A percentile compares a stretch with the other conserved stretches of the same genome.
Conservation (phyloP, 2,888 invertebrate genomes). For the Actias luna region DNA sequence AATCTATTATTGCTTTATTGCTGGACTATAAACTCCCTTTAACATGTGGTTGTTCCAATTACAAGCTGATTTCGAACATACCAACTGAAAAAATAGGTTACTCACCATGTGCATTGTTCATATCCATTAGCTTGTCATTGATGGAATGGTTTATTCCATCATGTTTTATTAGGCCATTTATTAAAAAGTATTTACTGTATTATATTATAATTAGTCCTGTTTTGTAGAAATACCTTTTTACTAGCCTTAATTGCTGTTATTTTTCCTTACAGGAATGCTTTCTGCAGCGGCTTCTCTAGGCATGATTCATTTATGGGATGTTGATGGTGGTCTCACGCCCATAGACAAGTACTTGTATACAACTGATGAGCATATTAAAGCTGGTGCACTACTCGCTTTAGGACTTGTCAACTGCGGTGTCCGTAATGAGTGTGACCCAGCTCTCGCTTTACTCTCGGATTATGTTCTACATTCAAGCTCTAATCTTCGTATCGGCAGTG, state of each 20-base stretch:
- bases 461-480: slow-evolving; percentile 93
- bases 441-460: slow-evolving; percentile 96
- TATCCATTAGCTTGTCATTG: too few species aligned
- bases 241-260: neutral
- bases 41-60: too few species aligned
- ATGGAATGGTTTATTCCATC: too few species aligned
- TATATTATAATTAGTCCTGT: too few species aligned
- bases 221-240: too few species aligned
- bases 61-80: too few species aligned
- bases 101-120: too few species aligned
- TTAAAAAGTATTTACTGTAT: too few species aligned
- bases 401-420: slow-evolving; percentile 99
- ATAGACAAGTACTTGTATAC: slow-evolving; percentile 99
- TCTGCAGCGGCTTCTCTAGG: slow-evolving; percentile 98
- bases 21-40: too few species aligned
- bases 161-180: too few species aligned
- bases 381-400: slow-evolving; percentile 96
- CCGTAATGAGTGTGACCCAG: slow-evolving; percentile 98
- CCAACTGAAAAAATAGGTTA: too few species aligned
- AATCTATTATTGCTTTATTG: too few species aligned
- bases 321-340: slow-evolving; percentile 98
- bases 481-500: slow-evolving; percentile 92
- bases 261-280: slow-evolving; percentile 86
- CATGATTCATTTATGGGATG: slow-evolving; percentile 98
- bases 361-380: slow-evolving; percentile 97